phyloP scores from a whole-genome alignment of 2,888 invertebrate genomes.

The Heliconius ethilla region DNA sequence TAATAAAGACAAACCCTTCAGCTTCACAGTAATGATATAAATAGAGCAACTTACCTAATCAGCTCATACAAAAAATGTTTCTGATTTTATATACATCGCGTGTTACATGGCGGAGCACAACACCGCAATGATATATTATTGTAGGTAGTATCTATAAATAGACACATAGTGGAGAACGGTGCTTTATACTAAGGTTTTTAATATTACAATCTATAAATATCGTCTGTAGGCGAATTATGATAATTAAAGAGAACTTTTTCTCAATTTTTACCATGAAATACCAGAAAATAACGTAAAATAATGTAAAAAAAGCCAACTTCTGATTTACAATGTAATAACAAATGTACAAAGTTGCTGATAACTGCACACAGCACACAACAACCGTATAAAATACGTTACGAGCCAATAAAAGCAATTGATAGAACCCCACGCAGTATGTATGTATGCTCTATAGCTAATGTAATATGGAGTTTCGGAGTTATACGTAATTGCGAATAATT shows the following conservation, averaged over 20 bases:
- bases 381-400: slow-evolving; percentile 27
- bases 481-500: slow-evolving; percentile 18
- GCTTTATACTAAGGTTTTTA: too few species aligned
- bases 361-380: slow-evolving; percentile 25
- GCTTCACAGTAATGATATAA: too few species aligned
- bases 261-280: neutral
- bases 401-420: slow-evolving; percentile 32
- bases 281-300: neutral
- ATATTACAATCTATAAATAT: too few species aligned
- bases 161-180: too few species aligned
- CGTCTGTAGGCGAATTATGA: too few species aligned
- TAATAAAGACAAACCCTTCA: too few species aligned
- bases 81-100: too few species aligned
- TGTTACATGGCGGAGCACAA: too few species aligned
- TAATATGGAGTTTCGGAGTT: slow-evolving; percentile 2
- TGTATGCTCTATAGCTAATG: neutral
- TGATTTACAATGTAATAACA: slow-evolving; percentile 25
- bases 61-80: too few species aligned
- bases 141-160: too few species aligned
- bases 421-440: slow-evolving; percentile 5
- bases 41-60: too few species aligned
- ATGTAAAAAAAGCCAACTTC: neutral
- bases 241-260: neutral
- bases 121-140: too few species aligned
- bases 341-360: slow-evolving; percentile 20